Base-by-base conservation (phyloP, 1,140 invertebrate species). In the Drosophila orosa region DNA sequence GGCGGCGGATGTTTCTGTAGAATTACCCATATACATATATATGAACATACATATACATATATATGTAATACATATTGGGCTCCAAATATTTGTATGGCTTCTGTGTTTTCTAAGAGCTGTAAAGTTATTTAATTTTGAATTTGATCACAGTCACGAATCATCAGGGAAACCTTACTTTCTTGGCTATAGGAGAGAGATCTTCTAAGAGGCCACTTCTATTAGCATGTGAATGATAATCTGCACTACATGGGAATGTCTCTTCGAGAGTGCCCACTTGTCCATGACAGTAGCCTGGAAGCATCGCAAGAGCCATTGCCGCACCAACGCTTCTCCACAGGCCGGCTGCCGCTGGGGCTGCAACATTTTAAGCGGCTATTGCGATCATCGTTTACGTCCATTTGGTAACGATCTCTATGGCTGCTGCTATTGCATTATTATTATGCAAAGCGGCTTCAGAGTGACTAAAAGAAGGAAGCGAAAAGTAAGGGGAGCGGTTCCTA, bases 381-480 rank as follows among this genome's bases (percentile, higher is more conserved):
- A 63, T 56, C 73, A 66, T 59, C 50, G 66, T 55, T 72, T 62
- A 61, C 72, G 57, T 55, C 50, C 58, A 62, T 72, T 52, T 62
- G 48, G 52, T 50, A 74, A 67, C 67, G 60, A 67, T 67, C 58
- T 68, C 13, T 24, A 10, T 58, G 25, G 27, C 27, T 76, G 73
- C 58, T 50, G 63, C 42, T 75, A 56, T 72, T 78, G 68, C 80
- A 85, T 71, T 78, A 78, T 83, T 73, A 79, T 80, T 87, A 87
- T 87, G 84, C 80, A 89, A 87, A 89, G 68, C 69, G 69, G 79
- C 76, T 79, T 68, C 29, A 31, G 42, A 47, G 58, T 52, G 58
- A 35, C 56, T 50, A 40, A 60, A 47, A 12, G 17, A 42, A 22
- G 44, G 24, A 9, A 35, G 58, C 3, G 9, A 56, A 61, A 63